Conservation (phyloP, 64 coral and sea anemone genomes). For the Anthopleura sola region DNA sequence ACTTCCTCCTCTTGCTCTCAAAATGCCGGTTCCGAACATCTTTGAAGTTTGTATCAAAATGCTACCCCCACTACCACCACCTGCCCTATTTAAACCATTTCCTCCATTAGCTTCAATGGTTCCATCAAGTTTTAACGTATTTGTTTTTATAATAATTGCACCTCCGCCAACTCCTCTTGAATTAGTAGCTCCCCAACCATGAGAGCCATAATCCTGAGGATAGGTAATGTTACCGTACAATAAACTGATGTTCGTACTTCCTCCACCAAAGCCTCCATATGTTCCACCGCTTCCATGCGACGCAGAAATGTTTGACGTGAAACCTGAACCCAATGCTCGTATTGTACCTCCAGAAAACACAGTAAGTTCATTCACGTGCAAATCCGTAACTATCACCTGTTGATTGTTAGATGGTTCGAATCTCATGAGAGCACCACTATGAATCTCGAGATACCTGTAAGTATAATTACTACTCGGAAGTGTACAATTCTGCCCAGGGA, state of each 20-base stretch:
- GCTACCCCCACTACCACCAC: conserved; percentile 78
- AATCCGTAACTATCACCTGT: neutral
- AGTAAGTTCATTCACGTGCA: conserved; percentile 35
- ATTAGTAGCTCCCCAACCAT: conserved; percentile 34
- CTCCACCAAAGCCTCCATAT: conserved; percentile 76
- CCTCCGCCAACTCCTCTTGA: conserved; percentile 58
- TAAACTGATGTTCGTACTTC: conserved; percentile 37
- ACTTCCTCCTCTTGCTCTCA: conserved; percentile 58
- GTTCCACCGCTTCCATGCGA: conserved; percentile 47
- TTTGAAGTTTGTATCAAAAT: conserved; percentile 45
- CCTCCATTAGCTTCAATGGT: conserved; percentile 58
- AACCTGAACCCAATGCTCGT: conserved; percentile 27
- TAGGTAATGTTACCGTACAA: conserved; percentile 61
- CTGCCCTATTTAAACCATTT: conserved; percentile 37
- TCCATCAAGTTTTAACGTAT: conserved; percentile 56
- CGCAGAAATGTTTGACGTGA: conserved; percentile 19
- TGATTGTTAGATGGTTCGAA: conserved; percentile 38
- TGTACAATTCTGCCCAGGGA: conserved; percentile 68
- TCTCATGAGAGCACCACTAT: conserved; percentile 47
- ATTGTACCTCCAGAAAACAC: conserved; percentile 59
- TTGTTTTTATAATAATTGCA: conserved; percentile 35
- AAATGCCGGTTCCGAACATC: conserved; percentile 41
- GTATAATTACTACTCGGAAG: conserved; percentile 46
- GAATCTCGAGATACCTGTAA: conserved; percentile 70
- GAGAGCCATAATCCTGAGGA: conserved; percentile 53